phyloP scores from a whole-genome alignment of 2,888 invertebrate species.

The Erannis defoliaria region DNA sequence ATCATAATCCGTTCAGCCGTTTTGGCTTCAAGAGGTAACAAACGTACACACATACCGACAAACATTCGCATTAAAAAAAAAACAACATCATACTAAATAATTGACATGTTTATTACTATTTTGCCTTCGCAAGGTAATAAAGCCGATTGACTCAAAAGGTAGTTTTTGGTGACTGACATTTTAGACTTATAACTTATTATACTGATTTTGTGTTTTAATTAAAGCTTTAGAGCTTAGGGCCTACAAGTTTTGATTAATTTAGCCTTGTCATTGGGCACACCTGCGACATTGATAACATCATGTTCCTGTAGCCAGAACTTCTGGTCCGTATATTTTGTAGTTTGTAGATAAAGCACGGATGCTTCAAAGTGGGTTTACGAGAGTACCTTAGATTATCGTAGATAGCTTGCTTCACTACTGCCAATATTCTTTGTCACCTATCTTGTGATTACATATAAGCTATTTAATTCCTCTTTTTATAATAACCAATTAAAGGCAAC shows the following conservation, averaged over 20 bases:
- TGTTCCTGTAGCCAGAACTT: slow-evolving; percentile 13
- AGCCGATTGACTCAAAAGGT: not conserved
- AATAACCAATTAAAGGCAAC: too few species aligned
- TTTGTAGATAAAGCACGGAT: not conserved
- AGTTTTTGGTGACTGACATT: not conserved
- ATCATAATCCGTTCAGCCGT: too few species aligned
- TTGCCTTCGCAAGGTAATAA: not conserved
- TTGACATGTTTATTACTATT: not conserved
- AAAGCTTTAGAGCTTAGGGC: slow-evolving; percentile 16
- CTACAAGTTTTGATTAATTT: slow-evolving; percentile 36
- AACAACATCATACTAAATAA: not conserved
- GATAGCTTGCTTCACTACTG: not conserved
- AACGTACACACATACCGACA: too few species aligned
- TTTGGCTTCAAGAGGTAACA: too few species aligned
- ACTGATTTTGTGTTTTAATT: slow-evolving; percentile 29
- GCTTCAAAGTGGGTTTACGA: not conserved
- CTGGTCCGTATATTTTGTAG: slow-evolving; percentile 1
- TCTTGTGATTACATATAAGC: not conserved
- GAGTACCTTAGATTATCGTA: too few species aligned
- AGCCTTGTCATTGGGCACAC: slow-evolving; percentile 21
- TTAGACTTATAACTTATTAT: slow-evolving; percentile 11
- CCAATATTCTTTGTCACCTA: not conserved
- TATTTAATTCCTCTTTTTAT: too few species aligned
- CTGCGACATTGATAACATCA: slow-evolving; percentile 21
- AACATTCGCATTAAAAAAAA: too few species aligned